Percentiles rank a stretch among this genome's conserved stretches.
Conservation (phyloP, 2,888 invertebrate species). For the Spisula solida region DNA sequence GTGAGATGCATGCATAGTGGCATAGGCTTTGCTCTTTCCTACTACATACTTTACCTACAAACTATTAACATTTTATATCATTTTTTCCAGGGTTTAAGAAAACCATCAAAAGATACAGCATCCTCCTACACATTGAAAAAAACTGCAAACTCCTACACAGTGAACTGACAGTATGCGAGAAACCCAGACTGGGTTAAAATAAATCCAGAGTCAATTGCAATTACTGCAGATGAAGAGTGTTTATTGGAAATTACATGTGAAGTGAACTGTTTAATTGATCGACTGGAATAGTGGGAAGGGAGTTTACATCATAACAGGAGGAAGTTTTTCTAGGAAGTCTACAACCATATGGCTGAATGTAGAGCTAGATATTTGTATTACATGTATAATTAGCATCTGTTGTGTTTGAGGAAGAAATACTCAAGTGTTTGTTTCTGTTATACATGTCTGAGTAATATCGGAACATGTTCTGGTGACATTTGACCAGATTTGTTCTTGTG, state of each 20-base stretch:
- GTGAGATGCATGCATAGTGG: too few relatives aligned
- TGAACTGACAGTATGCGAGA: neutral
- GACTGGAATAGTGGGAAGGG: neutral
- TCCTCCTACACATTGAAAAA: neutral
- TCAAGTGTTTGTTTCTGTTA: neutral
- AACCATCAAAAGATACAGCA: neutral
- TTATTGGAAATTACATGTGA: conserved; percentile 1
- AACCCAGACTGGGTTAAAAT: neutral
- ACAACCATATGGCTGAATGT: neutral
- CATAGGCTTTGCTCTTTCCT: neutral
- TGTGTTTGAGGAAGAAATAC: neutral
- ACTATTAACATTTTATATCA: neutral
- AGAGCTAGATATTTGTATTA: neutral
- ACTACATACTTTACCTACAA: neutral
- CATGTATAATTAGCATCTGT: neutral
- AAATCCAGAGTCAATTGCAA: neutral
- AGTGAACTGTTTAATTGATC: conserved; percentile 6
- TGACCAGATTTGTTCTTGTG: neutral
- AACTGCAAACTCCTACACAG: neutral
- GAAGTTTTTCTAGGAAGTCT: too few relatives aligned
- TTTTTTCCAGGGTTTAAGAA: neutral
- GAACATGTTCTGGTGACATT: neutral
- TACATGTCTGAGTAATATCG: neutral
- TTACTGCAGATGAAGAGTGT: neutral
- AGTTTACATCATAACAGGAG: neutral